Evolutionary conservation across 1,140 invertebrate genomes (phyloP).

Genomic region (Tetragnatha versicolor): DNA sequence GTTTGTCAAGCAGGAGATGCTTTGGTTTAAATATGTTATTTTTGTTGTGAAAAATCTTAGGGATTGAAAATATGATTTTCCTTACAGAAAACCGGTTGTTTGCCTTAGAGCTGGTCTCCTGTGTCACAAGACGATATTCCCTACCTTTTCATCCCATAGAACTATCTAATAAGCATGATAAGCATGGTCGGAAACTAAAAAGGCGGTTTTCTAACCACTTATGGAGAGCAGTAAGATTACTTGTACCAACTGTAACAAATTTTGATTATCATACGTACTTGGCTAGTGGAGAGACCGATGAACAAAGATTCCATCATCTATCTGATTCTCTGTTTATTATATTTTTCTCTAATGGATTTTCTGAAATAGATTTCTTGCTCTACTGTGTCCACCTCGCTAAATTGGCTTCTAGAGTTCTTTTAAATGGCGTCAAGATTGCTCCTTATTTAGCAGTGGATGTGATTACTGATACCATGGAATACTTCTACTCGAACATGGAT

Average conservation of each 20-base stretch:
- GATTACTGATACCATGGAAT: slow-evolving; percentile 14
- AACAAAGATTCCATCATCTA: background rate
- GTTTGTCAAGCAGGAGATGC: background rate
- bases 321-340: background rate
- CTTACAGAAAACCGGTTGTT: background rate
- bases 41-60: background rate
- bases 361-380: background rate
- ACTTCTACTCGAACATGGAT: slow-evolving; percentile 24
- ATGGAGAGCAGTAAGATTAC: background rate
- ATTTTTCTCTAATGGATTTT: background rate
- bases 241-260: slow-evolving; percentile 20
- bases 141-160: background rate
- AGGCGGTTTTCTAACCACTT: background rate
- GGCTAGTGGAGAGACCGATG: background rate
- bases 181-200: background rate
- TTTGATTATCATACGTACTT: background rate
- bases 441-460: background rate
- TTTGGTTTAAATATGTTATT: too few relatives aligned
- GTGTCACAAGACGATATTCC: background rate
- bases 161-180: background rate
- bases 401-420: background rate
- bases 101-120: slow-evolving; percentile 1
- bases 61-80: background rate
- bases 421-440: background rate
- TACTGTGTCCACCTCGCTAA: slow-evolving; percentile 4